A percentile compares a stretch with the other conserved stretches of the same genome.
These are phyloP conservation scores for Barbus barbus DNA, from an alignment of 2,113 vertebrate genomes.

Conservation along the genomic window DNA sequence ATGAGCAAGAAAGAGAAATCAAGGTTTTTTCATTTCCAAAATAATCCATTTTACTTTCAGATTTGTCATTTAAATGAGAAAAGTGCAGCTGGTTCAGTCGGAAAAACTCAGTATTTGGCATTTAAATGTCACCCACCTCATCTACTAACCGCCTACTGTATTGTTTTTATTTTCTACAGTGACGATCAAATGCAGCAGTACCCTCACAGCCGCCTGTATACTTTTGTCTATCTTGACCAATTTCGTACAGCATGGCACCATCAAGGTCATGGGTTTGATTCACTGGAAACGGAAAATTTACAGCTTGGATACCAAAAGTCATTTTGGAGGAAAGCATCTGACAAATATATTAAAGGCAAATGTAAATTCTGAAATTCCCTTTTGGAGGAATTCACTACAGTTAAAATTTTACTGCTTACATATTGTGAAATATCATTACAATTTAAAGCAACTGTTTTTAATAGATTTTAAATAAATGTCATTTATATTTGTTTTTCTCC, in stretches of 20 bases:
- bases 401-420: too few relatives aligned
- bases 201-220: neutral
- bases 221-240: neutral
- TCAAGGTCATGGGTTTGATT: conserved; percentile 6
- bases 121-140: neutral
- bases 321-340: neutral
- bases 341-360: neutral
- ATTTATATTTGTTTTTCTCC: neutral
- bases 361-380: neutral
- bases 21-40: neutral
- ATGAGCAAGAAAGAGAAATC: conserved; percentile 26
- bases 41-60: conserved; percentile 29
- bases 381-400: too few relatives aligned
- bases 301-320: neutral
- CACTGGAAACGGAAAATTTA: neutral
- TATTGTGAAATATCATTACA: neutral
- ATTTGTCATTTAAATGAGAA: conserved; percentile 27
- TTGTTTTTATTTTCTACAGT: neutral
- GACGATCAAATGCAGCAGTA: neutral
- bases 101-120: neutral
- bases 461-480: neutral
- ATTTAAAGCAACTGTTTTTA: neutral
- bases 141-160: neutral
- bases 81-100: neutral
- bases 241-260: neutral